Base-by-base conservation (phyloP, 2,113 vertebrate species). In the Barbus barbus region DNA sequence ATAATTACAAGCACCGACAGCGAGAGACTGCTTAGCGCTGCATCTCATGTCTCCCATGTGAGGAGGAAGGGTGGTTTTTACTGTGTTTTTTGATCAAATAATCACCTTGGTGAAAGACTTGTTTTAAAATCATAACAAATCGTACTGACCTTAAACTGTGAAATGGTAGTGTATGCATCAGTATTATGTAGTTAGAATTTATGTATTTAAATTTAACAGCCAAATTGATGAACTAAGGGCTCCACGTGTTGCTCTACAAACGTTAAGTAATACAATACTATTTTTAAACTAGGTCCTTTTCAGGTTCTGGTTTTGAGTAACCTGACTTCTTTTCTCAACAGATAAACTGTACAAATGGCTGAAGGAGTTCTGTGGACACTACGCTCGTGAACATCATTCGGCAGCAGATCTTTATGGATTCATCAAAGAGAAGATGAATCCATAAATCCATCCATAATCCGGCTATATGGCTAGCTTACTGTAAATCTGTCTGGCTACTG, bases 381-480 rank as follows among this genome's bases (percentile, higher is more conserved):
- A 26, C 38, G 1, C 1, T 0, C 46, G 8, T 26, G 1, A 0
- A 0, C 0, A 1, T 4, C 0, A 2, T 0, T 12, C 12, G 3
- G 22, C 14, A 0, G 7, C 31, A 61, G 65, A 89, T 3, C 86
- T 94, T 78, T 93, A 92, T 20, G 11, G 84, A 0, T 94, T 88
- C 86, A 88, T 94, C 76, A 61, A 0, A 9, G 28, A 33, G n/a
- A 69, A 33, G 14, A 26, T 4, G n/a, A n/a, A n/a, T n/a, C n/a
- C n/a, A n/a, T n/a, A n/a, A n/a, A n/a, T n/a, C n/a, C n/a, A n/a
- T n/a, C n/a, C n/a, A n/a, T n/a, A n/a, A n/a, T n/a, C n/a, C 0
- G 22, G 33, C 1, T 0, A 1, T 18, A n/a, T 1, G 16, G 1
- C 6, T 5, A 85, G 86, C 53, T 67, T 36, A 1, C 28, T 87